Evolutionary conservation across 2,797 vertebrate species (phyloP).

Genomic region (Typhlichthys subterraneus): DNA sequence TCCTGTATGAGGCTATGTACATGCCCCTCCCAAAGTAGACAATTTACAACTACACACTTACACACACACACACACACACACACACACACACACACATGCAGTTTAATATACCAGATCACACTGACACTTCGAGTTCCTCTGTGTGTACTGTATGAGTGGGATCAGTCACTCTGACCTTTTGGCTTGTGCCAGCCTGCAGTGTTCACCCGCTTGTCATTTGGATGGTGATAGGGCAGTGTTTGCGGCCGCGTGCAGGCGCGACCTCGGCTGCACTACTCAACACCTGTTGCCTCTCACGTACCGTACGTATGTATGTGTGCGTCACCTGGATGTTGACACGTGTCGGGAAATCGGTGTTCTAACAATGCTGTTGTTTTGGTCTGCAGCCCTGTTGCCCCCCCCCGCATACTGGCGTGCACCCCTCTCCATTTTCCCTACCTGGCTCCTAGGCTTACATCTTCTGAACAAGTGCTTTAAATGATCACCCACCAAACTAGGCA

Average conservation of each 20-base stretch:
- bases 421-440: no score
- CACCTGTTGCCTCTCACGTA: conserved; percentile 17
- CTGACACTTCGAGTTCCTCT: conserved; percentile 52
- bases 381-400: no score
- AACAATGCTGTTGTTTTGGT: no score
- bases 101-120: conserved; percentile 42
- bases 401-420: no score
- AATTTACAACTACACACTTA: not conserved
- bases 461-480: no score
- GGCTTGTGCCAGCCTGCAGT: conserved; percentile 51
- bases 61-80: not conserved
- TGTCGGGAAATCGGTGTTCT: no score
- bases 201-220: conserved; percentile 66
- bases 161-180: conserved; percentile 74
- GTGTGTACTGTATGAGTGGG: conserved; percentile 40
- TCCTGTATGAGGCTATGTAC: not conserved
- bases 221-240: conserved; percentile 63
- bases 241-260: conserved; percentile 28
- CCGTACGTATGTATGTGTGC: no score
- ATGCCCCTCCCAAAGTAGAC: no score
- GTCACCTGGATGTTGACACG: no score
- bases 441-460: no score
- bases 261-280: conserved; percentile 20
- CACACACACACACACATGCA: conserved; percentile 2
- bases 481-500: no score